Conservation (phyloP, 1,140 invertebrate genomes). For the Diorhabda carinulata region DNA sequence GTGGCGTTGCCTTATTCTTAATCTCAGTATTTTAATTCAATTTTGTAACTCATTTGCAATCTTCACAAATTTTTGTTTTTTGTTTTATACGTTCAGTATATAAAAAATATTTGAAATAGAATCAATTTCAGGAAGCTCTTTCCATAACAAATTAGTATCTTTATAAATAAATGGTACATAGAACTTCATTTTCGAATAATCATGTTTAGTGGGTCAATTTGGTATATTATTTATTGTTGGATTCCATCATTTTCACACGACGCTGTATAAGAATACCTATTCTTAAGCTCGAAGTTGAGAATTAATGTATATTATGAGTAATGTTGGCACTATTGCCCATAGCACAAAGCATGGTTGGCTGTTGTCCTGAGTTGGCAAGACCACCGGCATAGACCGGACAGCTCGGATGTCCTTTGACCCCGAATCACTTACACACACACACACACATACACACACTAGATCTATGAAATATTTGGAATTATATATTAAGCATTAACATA, state of each 20-base stretch:
- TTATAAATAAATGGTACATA: no score
- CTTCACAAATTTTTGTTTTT: no score
- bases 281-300: constrained; percentile 5
- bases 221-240: no score
- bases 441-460: not conserved
- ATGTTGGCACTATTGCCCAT: constrained; percentile 5
- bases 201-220: no score
- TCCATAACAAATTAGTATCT: no score
- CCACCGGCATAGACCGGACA: constrained; percentile 11
- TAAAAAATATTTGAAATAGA: no score
- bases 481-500: not conserved
- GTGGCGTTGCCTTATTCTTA: constrained; percentile 6
- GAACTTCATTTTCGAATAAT: no score
- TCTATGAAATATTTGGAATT: not conserved
- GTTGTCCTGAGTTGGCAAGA: constrained; percentile 7
- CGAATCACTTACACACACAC: constrained; percentile 4
- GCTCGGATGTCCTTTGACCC: constrained; percentile 12
- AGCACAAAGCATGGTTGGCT: not conserved
- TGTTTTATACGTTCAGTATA: no score
- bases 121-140: no score
- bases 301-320: constrained; percentile 8
- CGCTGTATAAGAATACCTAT: not conserved
- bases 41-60: no score
- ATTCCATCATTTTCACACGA: not conserved
- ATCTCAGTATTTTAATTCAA: not conserved